phyloP scores from a whole-genome alignment of 53 echinoderm and acorn worm species.

The Crossaster papposus region DNA sequence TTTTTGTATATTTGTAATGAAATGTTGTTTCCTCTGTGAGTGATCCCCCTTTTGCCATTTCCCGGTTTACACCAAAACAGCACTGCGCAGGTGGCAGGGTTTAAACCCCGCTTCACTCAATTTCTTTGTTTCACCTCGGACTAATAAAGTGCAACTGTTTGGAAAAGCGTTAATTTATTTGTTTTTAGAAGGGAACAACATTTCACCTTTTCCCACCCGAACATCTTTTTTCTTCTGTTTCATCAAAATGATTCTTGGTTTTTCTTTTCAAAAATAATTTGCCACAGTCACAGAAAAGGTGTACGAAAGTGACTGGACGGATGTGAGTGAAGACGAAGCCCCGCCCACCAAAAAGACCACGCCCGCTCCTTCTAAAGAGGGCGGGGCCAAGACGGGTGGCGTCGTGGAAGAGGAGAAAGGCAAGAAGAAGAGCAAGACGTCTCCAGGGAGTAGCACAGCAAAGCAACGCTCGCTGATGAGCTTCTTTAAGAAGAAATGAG shows the following conservation, averaged over 20 bases:
- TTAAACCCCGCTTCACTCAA: background rate
- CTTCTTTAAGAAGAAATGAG: conserved; percentile 96
- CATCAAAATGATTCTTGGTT: background rate
- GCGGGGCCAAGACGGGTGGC: conserved; percentile 33
- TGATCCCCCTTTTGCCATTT: too few species aligned
- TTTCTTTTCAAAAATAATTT: background rate
- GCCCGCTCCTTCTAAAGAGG: conserved; percentile 43
- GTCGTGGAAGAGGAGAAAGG: conserved; percentile 36
- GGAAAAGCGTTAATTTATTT: too few species aligned
- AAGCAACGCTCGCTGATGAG: conserved; percentile 91
- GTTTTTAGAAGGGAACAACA: too few species aligned
- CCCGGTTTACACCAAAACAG: too few species aligned
- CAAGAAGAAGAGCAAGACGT: conserved; percentile 53
- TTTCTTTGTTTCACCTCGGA: too few species aligned
- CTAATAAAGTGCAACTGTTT: too few species aligned
- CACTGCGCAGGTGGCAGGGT: background rate
- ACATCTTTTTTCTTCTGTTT: too few species aligned
- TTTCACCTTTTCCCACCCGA: too few species aligned
- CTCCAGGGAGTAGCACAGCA: conserved; percentile 60
- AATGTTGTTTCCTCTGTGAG: too few species aligned
- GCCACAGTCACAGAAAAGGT: conserved; percentile 85
- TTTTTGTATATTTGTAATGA: too few species aligned
- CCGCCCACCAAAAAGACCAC: conserved; percentile 44
- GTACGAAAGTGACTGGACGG: conserved; percentile 84
- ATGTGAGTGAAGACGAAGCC: conserved; percentile 75